phyloP scores from a whole-genome alignment of 2,888 invertebrate genomes.

The Thera britannica region DNA sequence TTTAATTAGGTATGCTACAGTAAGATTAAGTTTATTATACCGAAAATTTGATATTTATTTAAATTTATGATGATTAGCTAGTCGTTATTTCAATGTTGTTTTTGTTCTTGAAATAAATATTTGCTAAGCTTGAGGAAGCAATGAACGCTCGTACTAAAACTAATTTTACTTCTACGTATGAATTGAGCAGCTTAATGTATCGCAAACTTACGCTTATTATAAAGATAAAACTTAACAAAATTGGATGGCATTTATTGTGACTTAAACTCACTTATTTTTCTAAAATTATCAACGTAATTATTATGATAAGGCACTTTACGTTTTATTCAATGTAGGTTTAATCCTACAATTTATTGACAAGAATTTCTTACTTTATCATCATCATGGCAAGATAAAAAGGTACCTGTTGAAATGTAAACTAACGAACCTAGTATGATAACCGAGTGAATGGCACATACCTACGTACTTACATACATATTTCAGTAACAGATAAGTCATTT shows the following conservation, averaged over 20 bases:
- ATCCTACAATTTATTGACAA: constrained; percentile 75
- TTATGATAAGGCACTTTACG: constrained; percentile 80
- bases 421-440: constrained; percentile 78
- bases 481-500: constrained; percentile 31
- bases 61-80: constrained; percentile 43
- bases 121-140: constrained; percentile 53
- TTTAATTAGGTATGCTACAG: constrained; percentile 30
- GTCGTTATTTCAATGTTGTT: constrained; percentile 41
- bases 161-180: constrained; percentile 77
- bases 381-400: constrained; percentile 85
- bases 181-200: constrained; percentile 81
- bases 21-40: constrained; percentile 26
- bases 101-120: constrained; percentile 38
- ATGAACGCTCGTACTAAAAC: constrained; percentile 60
- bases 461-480: constrained; percentile 53
- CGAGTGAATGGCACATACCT: constrained; percentile 81
- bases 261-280: constrained; percentile 80
- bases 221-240: constrained; percentile 79
- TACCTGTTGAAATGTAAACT: constrained; percentile 82
- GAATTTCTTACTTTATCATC: constrained; percentile 82
- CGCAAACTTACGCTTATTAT: constrained; percentile 75
- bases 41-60: constrained; percentile 36
- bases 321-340: constrained; percentile 69
- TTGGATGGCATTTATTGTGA: constrained; percentile 85
- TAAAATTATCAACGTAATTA: constrained; percentile 73